Evolutionary conservation across 1,140 invertebrate species (phyloP).

Genomic region (Anadara kagoshimensis): DNA sequence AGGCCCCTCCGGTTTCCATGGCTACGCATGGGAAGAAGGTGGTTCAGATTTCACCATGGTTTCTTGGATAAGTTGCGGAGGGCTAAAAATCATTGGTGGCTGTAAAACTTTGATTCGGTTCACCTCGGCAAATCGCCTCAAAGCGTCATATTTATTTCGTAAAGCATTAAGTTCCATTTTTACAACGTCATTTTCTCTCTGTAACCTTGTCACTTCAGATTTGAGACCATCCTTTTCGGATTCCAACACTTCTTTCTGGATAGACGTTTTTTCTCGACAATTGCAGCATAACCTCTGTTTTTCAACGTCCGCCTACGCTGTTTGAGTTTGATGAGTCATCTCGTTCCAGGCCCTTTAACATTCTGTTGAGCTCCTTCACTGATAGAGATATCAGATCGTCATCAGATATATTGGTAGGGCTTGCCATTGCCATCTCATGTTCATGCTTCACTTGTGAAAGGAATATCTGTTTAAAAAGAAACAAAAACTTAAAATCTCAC

Average conservation of each 20-base stretch:
- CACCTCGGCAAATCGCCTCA: conserved; percentile 65
- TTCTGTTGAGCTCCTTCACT: conserved; percentile 96
- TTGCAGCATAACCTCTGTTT: conserved; percentile 99
- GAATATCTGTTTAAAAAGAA: conserved; percentile 64
- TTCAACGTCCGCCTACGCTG: conserved; percentile 97
- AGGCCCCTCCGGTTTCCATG: too few species aligned
- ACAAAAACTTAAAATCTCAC: conserved; percentile 17
- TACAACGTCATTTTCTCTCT: conserved; percentile 69
- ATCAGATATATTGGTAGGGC: conserved; percentile 77
- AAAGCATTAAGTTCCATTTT: conserved; percentile 68
- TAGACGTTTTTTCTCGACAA: conserved; percentile 83
- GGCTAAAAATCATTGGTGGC: conserved; percentile 35
- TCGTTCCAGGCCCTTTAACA: conserved; percentile 90
- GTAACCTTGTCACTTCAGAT: conserved; percentile 66
- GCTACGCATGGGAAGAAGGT: too few species aligned
- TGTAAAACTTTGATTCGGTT: conserved; percentile 64
- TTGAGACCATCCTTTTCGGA: conserved; percentile 78
- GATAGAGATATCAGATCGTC: conserved; percentile 91
- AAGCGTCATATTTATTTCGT: conserved; percentile 67
- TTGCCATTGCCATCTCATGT: conserved; percentile 41
- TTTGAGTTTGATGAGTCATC: conserved; percentile 94
- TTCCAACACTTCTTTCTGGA: conserved; percentile 81
- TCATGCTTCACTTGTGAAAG: conserved; percentile 67
- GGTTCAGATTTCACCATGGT: too few species aligned
- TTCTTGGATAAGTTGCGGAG: too few species aligned